Evolutionary conservation across 2,113 vertebrate genomes (phyloP), one percentile per base, ranked within the genome.

Genomic region (Cottus gobio): DNA sequence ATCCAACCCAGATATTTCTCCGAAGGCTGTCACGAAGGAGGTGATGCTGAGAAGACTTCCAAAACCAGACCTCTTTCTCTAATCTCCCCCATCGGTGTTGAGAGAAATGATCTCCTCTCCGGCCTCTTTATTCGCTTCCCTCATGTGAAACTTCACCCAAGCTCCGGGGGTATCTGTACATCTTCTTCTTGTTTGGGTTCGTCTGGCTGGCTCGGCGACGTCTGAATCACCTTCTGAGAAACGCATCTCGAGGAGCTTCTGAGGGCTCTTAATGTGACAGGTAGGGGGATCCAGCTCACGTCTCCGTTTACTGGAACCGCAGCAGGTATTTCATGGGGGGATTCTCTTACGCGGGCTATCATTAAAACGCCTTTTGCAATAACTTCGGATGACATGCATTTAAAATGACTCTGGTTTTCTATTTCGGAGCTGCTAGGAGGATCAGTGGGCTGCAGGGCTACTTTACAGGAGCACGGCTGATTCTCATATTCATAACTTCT

Each of bases 161-260:
- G 61, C 79, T 60, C 34, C 60, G 7, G 69, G 54, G 66, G 36
- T 70, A 84, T 91, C 87, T 72, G 50, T 86, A 86, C 87, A 91
- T 91, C 92, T 78, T 79, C 80, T 63, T 72, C 75, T 73, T 87
- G 77, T 91, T 87, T 91, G 90, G 91, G 82, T 92, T 83, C 83
- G 79, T 88, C 90, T 87, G 71, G 26, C 71, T 20, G 70, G 48
- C 72, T 83, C 71, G 62, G 62, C 2, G 56, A 64, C 79, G 83
- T 20, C 72, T 82, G 86, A 89, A 80, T 85, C 66, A 42, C 56
- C 64, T 79, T 77, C 72, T 82, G 73, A 84, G 50, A 82, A 85
- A 82, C 80, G 26, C 85, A 61, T 79, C 76, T 34, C 7, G 16
- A 69, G 78, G 70, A 63, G 39, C 39, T 42, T 77, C 36, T 81